phyloP scores from a whole-genome alignment of 1,140 invertebrate species.

The Pollicipes pollicipes region DNA sequence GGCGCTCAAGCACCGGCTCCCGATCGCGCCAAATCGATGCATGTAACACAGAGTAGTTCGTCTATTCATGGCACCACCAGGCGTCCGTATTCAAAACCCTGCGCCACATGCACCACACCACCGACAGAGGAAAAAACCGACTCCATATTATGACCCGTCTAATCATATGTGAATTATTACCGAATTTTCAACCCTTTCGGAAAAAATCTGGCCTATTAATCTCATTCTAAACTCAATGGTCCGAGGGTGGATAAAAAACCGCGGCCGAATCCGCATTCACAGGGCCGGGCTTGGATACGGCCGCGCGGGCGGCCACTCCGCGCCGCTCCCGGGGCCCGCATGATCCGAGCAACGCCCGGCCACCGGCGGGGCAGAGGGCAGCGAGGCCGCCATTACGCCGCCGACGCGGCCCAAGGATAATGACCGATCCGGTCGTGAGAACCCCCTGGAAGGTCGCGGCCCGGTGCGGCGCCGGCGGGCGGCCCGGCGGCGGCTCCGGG shows the following conservation, averaged over 20 bases:
- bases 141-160: background rate
- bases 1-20: background rate
- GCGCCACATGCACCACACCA: background rate
- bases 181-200: background rate
- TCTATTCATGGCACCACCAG: background rate
- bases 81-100: background rate
- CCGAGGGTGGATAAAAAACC: background rate
- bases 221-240: background rate
- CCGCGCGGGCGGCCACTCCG: no score
- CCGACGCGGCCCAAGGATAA: background rate
- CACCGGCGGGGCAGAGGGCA: background rate
- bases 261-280: background rate
- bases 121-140: background rate
- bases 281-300: background rate
- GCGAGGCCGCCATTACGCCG: background rate
- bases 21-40: background rate
- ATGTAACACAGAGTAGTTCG: background rate
- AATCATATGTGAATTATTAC: constrained; percentile 1
- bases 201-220: background rate
- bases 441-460: background rate
- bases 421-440: background rate
- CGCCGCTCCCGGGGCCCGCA: no score
- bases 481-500: no score
- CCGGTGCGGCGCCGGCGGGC: no score
- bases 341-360: no score